Conservation (phyloP, 1,140 invertebrate species). For the Luehdorfia chinensis region DNA sequence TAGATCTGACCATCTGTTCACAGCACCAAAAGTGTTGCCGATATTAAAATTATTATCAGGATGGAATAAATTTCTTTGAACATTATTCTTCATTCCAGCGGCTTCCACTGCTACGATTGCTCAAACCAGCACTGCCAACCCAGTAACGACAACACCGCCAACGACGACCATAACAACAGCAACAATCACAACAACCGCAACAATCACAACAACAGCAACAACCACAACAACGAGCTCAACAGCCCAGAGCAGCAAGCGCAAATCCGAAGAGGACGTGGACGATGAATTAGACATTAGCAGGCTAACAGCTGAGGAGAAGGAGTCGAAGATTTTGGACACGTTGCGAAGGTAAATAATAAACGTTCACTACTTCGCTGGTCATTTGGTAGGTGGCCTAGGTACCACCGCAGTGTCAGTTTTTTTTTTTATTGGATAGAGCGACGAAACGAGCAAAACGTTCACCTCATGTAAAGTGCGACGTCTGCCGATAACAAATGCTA, state of each 20-base stretch:
- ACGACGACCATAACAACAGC: conserved; percentile 9
- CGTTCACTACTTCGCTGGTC: background rate
- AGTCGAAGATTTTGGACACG: conserved; percentile 48
- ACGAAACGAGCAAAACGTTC: too few species aligned
- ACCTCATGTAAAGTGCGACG: too few species aligned
- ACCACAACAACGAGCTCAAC: conserved; percentile 7
- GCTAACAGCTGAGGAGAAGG: conserved; percentile 40
- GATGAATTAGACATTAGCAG: conserved; percentile 22
- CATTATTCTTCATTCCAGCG: conserved; percentile 17
- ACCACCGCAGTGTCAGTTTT: too few species aligned
- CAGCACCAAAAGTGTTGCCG: too few species aligned
- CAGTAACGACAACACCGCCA: conserved; percentile 11
- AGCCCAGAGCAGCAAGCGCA: conserved; percentile 33
- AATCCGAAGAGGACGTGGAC: conserved; percentile 27
- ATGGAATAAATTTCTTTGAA: too few species aligned
- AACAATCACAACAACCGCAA: conserved; percentile 8
- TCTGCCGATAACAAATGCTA: too few species aligned
- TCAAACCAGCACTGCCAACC: conserved; percentile 19
- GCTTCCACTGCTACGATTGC: conserved; percentile 22
- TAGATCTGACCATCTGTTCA: too few species aligned
- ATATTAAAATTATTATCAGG: too few species aligned
- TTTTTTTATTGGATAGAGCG: too few species aligned
- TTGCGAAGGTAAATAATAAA: conserved; percentile 32
- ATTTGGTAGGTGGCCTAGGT: too few species aligned
- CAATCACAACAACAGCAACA: conserved; percentile 17